Base-by-base conservation (phyloP, 2,797 vertebrate genomes). In the Sebastes diploproa region DNA sequence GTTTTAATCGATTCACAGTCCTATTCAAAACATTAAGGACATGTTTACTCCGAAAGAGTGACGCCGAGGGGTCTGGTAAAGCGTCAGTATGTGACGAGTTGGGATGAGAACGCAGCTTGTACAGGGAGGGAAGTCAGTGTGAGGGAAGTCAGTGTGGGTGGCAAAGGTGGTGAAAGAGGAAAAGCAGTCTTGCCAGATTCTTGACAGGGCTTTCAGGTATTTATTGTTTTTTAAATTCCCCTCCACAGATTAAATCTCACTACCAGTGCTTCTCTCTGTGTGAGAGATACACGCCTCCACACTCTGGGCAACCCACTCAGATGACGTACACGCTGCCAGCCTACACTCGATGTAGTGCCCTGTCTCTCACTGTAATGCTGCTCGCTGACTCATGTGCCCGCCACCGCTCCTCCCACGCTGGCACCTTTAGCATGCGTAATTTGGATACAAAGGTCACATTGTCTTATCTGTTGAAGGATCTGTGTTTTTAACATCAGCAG, bases 381-480 rank as follows among this genome's bases (percentile, higher is more conserved):
- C 29, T 83, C 23, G 36, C 32, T 84, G 81, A 87, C 22, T 90
- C 78, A 86, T 80, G 71, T 75, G 58, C 63, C 65, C 22, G 20
- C 22, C 52, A 36, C 52, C 61, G 38, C 77, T 42, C 84, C 86
- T 66, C 84, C 89, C 73, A 79, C 65, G 4, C 16, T 68, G 74
- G 73, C 83, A 82, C 77, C 77, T 78, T 52, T 22, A 29, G 23
- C 38, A 5, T 66, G 71, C 58, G 69, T 73, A 36, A 84, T 88
- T 85, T 72, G 10, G 80, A 90, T 85, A 59, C 89, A 93, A 94
- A 93, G 93, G 88, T 88, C 88, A 79, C 10, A 50, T 78, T 89
- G 75, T 72, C 79, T 86, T 87, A 85, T 86, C 77, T 61, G 79
- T 18, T 42, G 55, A 65, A 77, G 77, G 68, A 86, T 68, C 61